Base-by-base conservation (phyloP, 2,888 invertebrate species). In the Encarsia formosa region DNA sequence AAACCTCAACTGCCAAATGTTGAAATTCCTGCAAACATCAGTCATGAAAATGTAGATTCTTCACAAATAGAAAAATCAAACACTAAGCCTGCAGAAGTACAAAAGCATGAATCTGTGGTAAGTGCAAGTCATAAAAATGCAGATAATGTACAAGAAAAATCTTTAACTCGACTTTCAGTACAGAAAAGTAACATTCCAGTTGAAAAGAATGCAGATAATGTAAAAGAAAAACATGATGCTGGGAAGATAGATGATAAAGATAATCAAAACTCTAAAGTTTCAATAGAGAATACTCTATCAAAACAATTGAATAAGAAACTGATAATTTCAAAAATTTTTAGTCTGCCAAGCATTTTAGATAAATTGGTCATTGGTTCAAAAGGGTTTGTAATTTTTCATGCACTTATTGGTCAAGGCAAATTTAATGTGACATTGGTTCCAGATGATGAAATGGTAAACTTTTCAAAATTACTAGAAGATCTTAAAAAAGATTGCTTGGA, bases 371-470 rank as follows among this genome's bases (percentile, higher is more conserved):
- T 40, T 2, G 39, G 47, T 2, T 39, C 37, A 6, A 11, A 4
- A 0, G 64, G 62, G 6, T 34, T 46, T 6, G n/a, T 64, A 0
- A 35, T 62, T 39, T 31, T 60, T 2, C 59, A 59, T 19, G 44
- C 58, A 8, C 46, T 53, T 6, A 37, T 67, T 6, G 51, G 51
- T 5, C 37, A 57, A 1, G 48, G 52, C 20, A 41, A 57, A 19
- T 68, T 61, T 22, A 51, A 54, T 4, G 46, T 59, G 4, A 57
- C 63, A 8, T 39, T 67, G 4, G 3, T 63, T 4, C 55, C 56
- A 1, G n/a, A 34, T 0, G 5, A 19, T 8, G 22, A 43, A 1
- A 5, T 5, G 5, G 5, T 23, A 0, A 37, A 60, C 1, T 62
- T 60, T 22, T 18, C 35, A 0, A 58, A 43, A 18, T 19, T 67